A percentile compares a stretch with the other conserved stretches of the same genome.
Evolutionary conservation across 1,140 invertebrate genomes (phyloP).

Genomic region (Procambarus clarkii): DNA sequence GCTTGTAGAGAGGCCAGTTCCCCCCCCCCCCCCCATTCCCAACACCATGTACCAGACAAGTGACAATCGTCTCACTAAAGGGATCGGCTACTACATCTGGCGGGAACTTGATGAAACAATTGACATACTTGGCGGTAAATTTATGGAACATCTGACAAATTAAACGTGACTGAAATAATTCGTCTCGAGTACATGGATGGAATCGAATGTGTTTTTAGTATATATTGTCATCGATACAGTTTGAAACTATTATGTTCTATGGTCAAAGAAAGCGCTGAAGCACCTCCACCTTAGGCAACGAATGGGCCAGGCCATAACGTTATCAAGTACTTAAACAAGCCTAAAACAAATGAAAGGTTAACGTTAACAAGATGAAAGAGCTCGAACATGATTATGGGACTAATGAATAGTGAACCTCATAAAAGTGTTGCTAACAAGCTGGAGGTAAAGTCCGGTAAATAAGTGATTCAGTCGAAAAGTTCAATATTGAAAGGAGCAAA

Average conservation of each 20-base stretch:
- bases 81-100: background rate
- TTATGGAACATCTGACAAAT: background rate
- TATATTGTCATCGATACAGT: background rate
- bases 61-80: background rate
- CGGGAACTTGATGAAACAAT: background rate
- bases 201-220: constrained; percentile 1
- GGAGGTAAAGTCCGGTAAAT: background rate
- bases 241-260: background rate
- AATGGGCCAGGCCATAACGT: background rate
- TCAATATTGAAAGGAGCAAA: background rate
- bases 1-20: background rate
- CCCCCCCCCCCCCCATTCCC: background rate
- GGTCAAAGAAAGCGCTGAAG: background rate
- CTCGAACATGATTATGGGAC: background rate
- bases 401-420: background rate
- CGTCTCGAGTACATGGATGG: background rate
- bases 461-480: constrained; percentile 1
- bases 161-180: constrained; percentile 2
- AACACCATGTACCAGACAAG: background rate
- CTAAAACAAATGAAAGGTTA: background rate
- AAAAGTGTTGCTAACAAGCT: background rate
- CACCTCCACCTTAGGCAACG: background rate
- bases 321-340: background rate
- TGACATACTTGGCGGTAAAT: background rate
- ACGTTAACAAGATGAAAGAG: constrained; percentile 14